These are phyloP conservation scores for Drosophila orosa DNA, from an alignment of 1,140 invertebrate genomes.

Conservation along the genomic window DNA sequence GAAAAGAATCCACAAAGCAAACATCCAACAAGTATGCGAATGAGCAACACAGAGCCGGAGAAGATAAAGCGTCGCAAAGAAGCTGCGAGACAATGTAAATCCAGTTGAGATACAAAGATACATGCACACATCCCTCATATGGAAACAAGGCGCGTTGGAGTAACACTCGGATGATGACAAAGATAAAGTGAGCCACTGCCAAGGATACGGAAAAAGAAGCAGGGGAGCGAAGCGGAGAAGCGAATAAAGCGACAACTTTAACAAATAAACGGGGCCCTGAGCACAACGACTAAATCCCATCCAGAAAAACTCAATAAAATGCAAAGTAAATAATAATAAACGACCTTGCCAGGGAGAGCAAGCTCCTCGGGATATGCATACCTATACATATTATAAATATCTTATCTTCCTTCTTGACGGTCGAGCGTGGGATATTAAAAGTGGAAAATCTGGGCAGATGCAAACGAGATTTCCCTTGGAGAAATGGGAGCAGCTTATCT, in stretches of 20 bases:
- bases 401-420: slow-evolving; percentile 54
- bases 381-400: not conserved
- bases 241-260: slow-evolving; percentile 68
- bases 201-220: slow-evolving; percentile 6
- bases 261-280: slow-evolving; percentile 58
- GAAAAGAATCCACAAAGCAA: slow-evolving; percentile 11
- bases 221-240: not conserved
- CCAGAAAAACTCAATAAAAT: slow-evolving; percentile 71
- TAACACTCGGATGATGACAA: slow-evolving; percentile 64
- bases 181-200: slow-evolving; percentile 46
- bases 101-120: slow-evolving; percentile 54
- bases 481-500: slow-evolving; percentile 33
- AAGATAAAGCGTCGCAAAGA: slow-evolving; percentile 54
- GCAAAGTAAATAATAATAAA: slow-evolving; percentile 78
- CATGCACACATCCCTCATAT: slow-evolving; percentile 21
- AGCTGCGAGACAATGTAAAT: slow-evolving; percentile 62
- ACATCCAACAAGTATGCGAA: slow-evolving; percentile 41
- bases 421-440: slow-evolving; percentile 67
- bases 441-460: slow-evolving; percentile 14
- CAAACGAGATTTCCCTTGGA: slow-evolving; percentile 24
- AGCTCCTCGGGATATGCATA: slow-evolving; percentile 1
- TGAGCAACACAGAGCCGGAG: slow-evolving; percentile 57
- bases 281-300: slow-evolving; percentile 40
- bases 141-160: slow-evolving; percentile 53
- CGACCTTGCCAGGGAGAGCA: slow-evolving; percentile 62